Evolutionary conservation across 2,113 vertebrate genomes (phyloP).

Genomic region (Promerops cafer): DNA sequence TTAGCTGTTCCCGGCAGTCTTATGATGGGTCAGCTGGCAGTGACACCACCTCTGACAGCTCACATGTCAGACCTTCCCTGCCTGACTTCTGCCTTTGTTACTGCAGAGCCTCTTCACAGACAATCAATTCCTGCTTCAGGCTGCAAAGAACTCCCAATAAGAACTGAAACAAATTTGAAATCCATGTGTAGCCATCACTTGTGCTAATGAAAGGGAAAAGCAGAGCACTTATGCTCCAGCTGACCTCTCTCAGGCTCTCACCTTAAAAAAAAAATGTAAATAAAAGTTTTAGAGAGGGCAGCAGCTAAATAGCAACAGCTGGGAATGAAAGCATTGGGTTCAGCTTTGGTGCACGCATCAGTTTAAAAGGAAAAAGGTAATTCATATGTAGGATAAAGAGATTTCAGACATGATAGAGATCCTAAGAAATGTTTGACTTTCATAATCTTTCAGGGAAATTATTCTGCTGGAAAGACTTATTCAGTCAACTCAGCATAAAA

Average conservation of each 20-base stretch:
- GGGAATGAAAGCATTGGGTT: neutral
- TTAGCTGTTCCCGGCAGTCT: constrained; percentile 74
- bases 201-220: constrained; percentile 71
- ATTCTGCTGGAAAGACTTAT: neutral
- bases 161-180: constrained; percentile 42
- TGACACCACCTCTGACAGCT: constrained; percentile 82
- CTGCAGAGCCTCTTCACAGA: constrained; percentile 54
- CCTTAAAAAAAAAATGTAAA: neutral
- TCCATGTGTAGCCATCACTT: constrained; percentile 21
- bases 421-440: constrained; percentile 32
- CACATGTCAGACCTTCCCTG: constrained; percentile 78
- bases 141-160: constrained; percentile 25
- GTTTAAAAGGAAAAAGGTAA: neutral
- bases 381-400: neutral
- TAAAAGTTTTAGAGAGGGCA: neutral
- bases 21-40: constrained; percentile 89
- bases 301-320: constrained; percentile 43
- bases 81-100: constrained; percentile 79
- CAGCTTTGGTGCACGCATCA: neutral
- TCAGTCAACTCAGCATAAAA: constrained; percentile 5
- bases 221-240: constrained; percentile 34
- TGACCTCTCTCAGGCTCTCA: constrained; percentile 66
- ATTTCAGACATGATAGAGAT: constrained; percentile 14
- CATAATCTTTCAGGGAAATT: constrained; percentile 1
- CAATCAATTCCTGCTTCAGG: constrained; percentile 54